These are phyloP conservation scores for Leptopterna dolabrata DNA, from an alignment of 2,888 invertebrate genomes.

Conservation along the genomic window DNA sequence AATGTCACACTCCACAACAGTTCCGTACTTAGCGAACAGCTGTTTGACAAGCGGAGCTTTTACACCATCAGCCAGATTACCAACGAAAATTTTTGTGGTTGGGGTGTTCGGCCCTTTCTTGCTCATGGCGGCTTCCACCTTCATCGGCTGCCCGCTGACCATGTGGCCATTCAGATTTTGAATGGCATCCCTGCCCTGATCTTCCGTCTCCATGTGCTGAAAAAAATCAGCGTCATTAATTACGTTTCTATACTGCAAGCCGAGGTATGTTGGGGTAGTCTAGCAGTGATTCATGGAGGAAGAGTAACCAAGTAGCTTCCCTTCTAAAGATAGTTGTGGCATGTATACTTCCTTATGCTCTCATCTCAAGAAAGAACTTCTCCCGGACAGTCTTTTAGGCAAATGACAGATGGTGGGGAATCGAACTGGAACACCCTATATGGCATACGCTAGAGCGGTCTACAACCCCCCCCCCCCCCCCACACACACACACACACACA, in stretches of 20 bases:
- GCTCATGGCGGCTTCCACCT: conserved; percentile 92
- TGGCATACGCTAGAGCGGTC: no score
- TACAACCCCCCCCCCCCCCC: no score
- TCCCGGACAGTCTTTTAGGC: no score
- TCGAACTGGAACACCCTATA: no score
- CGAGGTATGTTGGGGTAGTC: neutral
- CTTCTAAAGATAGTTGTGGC: no score
- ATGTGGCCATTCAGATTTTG: conserved; percentile 88
- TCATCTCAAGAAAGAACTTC: no score
- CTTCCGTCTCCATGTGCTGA: conserved; percentile 92
- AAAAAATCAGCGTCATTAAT: neutral
- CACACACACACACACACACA: no score
- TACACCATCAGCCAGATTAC: conserved; percentile 93
- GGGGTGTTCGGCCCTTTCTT: conserved; percentile 89
- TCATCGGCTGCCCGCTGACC: conserved; percentile 88
- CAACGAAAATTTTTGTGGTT: conserved; percentile 95
- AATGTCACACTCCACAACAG: conserved; percentile 97
- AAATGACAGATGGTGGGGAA: no score
- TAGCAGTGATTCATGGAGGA: no score
- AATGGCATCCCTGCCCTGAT: conserved; percentile 92
- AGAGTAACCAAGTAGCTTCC: no score
- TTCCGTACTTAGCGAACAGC: conserved; percentile 94
- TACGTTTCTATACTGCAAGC: neutral
- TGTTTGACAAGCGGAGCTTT: conserved; percentile 91
- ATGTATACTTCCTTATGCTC: no score